A percentile compares a stretch with the other conserved stretches of the same genome.
Conservation (phyloP, 2,888 invertebrate species). For the Ischnura elegans region DNA sequence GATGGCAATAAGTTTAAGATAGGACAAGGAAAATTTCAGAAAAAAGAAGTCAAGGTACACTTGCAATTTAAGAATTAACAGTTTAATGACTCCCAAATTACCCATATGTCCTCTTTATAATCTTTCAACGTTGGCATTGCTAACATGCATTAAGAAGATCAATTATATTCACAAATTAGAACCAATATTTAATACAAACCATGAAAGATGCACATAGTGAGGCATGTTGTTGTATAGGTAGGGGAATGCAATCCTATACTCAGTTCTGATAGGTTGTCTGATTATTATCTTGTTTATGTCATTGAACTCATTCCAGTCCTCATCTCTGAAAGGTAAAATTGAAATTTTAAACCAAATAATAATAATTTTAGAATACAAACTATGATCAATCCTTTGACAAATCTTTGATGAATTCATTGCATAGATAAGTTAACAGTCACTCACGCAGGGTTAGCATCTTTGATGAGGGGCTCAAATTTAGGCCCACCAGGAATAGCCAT, state of each 20-base stretch:
- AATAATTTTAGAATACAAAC: background rate
- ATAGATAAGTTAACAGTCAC: conserved; percentile 73
- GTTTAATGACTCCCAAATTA: too few species aligned
- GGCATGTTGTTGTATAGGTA: conserved; percentile 99
- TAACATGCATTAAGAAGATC: too few species aligned
- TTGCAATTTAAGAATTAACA: too few species aligned
- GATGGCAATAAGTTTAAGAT: too few species aligned
- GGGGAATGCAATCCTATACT: conserved; percentile 99
- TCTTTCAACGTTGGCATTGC: too few species aligned
- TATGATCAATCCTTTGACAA: background rate
- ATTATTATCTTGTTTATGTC: conserved; percentile 99
- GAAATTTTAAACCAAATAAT: conserved; percentile 16
- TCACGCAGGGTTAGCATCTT: conserved; percentile 96
- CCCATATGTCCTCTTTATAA: too few species aligned
- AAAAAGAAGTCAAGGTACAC: too few species aligned
- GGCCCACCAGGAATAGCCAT: conserved; percentile 99
- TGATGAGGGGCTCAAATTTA: conserved; percentile 99
- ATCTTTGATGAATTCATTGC: background rate
- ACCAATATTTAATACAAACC: background rate
- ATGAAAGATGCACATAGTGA: conserved; percentile 95
- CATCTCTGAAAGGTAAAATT: conserved; percentile 85
- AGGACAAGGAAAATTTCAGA: too few species aligned
- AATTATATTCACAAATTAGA: too few species aligned
- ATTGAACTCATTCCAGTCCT: conserved; percentile 99
- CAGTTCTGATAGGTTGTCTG: conserved; percentile 98